Base-by-base conservation (phyloP, 1,140 invertebrate species). In the Drosophila quadrilineata region DNA sequence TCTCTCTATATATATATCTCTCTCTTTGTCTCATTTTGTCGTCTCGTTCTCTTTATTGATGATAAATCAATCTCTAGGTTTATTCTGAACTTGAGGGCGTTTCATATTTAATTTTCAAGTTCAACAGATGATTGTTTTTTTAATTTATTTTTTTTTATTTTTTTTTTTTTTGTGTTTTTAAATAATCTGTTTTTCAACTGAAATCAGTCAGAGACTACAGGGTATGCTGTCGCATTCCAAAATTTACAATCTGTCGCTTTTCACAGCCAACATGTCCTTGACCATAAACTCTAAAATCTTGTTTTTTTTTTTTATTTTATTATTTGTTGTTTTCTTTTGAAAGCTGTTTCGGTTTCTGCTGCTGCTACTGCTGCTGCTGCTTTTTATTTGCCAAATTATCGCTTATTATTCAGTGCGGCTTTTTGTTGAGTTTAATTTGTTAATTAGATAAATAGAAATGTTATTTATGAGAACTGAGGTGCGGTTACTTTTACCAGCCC, bases 361-460 rank as follows among this genome's bases (percentile, higher is more conserved):
- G 16, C 24, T 58, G 33, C 19, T 26, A n/a, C n/a, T 53, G 26
- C 19, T 38, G 3, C 58, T 40, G 16, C 24, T 58, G 33, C 19
- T 26, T 41, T 59, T 53, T 74, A 49, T 56, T 69, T 79, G 75
- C 66, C 12, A 56, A 79, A 75, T 71, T 66, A 79, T 74, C 52
- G 70, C 75, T 79, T 79, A 66, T 62, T 79, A 74, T 79, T 70
- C 59, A 31, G 50, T 54, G 45, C 36, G 65, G 59, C 65, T 66
- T 62, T n/a, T 79, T 77, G 75, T 69, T 56, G 46, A 57, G 63
- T 79, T 79, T 79, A 71, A 80, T 71, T 75, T 52, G 74, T 77
- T 77, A 77, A 77, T 77, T 77, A 77, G 50, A 73, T 73, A 77
- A 77, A 77, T 65, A 77, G 75, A 77, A 71, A 57, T 75, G 49